Evolutionary conservation across 1,140 invertebrate species (phyloP), one percentile per base, ranked within the genome.

Genomic region (Kradibia gibbosae): DNA sequence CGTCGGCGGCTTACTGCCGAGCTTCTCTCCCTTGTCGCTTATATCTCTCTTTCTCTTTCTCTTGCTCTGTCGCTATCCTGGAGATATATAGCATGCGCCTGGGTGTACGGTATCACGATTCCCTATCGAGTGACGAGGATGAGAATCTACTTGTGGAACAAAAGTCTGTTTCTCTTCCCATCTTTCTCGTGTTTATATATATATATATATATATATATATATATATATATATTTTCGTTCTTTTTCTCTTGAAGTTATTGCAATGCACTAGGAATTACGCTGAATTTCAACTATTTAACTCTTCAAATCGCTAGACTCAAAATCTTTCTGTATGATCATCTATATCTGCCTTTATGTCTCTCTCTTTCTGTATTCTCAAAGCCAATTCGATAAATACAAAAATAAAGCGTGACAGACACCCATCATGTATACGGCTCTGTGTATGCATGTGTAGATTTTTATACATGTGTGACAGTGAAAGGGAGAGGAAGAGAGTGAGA

Each of bases 91-190:
- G 78, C 78, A 42, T 67, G 57, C 60, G 60, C 81, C 42, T 50
- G 82, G 77, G 82, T 83, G 73, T 83, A 80, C 70, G 82, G 73
- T 83, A 83, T 83, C 82, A 80, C 82, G 82, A 83, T 83, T 83
- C 82, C 76, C 82, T 83, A 83, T 83, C 82, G 78, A 79, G 78
- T 83, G 78, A 80, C 82, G 82, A 78, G 77, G 72, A 79, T 71
- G 81, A 62, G 50, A 76, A 60, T 82, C 67, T 39, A 82, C 80
- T 82, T 73, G 34, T 70, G 34, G 73, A 81, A 76, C 71, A 72
- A 76, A 81, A 81, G 72, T 55, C 60, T 80, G 60, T 71, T 20
- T 60, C 67, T 45, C 39, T 20, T 31, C 65, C 39, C 11, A 10
- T 60, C 74, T 31, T 13, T 15, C 74, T 34, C 22, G 25, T 53